These are phyloP conservation scores for Myotis pilosus DNA, from an alignment of 2,797 vertebrate genomes.

Conservation along the genomic window DNA sequence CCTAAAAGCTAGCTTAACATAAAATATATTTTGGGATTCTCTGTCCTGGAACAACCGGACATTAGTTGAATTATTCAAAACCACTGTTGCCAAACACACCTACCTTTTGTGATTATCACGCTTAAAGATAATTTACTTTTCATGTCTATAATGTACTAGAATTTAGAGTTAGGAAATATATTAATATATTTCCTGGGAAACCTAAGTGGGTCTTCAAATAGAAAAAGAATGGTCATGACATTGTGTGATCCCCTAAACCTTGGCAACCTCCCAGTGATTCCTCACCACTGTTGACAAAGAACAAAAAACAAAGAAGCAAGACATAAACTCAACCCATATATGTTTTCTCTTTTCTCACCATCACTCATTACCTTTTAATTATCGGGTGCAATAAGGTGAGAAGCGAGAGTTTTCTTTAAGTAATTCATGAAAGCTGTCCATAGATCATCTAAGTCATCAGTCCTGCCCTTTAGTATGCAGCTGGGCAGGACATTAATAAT, in stretches of 20 bases:
- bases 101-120: neutral
- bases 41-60: neutral
- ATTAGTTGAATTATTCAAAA: neutral
- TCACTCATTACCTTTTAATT: constrained; percentile 27
- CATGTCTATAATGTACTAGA: neutral
- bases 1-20: neutral
- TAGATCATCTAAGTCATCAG: constrained; percentile 65
- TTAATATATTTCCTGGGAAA: neutral
- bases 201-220: neutral
- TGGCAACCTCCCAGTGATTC: neutral
- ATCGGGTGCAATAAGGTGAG: constrained; percentile 1
- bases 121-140: neutral
- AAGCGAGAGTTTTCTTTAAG: constrained; percentile 58
- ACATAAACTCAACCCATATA: neutral
- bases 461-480: constrained; percentile 17
- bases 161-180: neutral
- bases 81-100: neutral
- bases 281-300: neutral
- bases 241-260: neutral
- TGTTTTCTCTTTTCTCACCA: neutral
- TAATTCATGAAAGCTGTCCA: constrained; percentile 72
- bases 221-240: neutral
- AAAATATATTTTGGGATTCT: neutral
- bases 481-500: constrained; percentile 72
- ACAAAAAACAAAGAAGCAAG: neutral